Evolutionary conservation across 2,888 invertebrate species (phyloP), one percentile per base, ranked within the genome.

Genomic region (Periphyllus acericola): DNA sequence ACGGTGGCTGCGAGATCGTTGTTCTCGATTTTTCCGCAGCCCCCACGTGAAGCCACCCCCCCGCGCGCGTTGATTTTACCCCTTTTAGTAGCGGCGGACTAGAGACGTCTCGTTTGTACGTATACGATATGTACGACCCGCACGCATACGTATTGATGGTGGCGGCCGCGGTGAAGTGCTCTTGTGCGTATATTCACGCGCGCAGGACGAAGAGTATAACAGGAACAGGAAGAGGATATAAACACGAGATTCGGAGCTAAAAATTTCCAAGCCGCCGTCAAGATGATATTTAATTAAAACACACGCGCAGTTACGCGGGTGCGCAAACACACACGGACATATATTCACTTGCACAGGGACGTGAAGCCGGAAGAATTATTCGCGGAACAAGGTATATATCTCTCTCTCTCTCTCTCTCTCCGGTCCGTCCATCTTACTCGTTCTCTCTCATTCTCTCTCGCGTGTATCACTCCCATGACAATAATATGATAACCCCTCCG

Each of bases 261-360:
- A 86, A 86, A 86, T 86, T 68, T 86, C 36, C 86, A 32, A 66
- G 84, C 75, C 78, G 86, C 71, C 86, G 79, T 79, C 79, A 72
- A 86, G 86, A 86, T 36, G 86, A 86, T 86, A 80, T 86, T 86
- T 86, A 86, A 86, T 86, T 86, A 86, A 86, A 86, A 86, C 36
- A 29, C 79, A 21, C 79, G 36, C 68, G 21, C 60, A 46, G 46
- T 46, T 14, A 46, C 46, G 46, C 46, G 14, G 46, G 14, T 46
- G 14, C 46, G 55, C 52, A 17, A 34, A 34, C 55, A 11, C 34
- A 29, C 55, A 25, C 14, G 6, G 3, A 6, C 36, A 36, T 6
- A 6, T 36, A 36, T 36, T 36, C 6, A 36, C 36, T 36, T 5
- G 14, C 46, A 3, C 46, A 3, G 9, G 19, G 9, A 34, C n/a